Evolutionary conservation across 2,888 invertebrate species (phyloP).

Genomic region (Archips crataeganus): DNA sequence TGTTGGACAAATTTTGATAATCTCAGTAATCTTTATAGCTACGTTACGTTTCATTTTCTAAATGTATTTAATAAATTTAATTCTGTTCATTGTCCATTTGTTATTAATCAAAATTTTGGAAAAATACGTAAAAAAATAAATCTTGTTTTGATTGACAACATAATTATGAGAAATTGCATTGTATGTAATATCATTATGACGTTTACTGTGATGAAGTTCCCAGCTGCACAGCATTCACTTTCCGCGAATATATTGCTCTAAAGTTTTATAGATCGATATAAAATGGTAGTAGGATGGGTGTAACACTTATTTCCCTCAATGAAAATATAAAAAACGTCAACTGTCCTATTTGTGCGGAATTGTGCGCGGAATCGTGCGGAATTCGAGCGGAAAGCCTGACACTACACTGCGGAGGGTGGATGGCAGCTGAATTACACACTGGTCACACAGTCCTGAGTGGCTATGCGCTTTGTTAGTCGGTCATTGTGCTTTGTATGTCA

Average conservation of each 20-base stretch:
- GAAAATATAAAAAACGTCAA: constrained; percentile 27
- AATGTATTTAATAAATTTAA: too few relatives aligned
- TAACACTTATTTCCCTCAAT: not conserved
- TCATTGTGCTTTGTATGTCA: not conserved
- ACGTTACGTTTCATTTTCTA: too few relatives aligned
- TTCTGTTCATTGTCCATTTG: too few relatives aligned
- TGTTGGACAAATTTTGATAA: too few relatives aligned
- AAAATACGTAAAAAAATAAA: too few relatives aligned
- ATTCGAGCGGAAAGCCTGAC: constrained; percentile 47
- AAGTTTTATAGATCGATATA: not conserved
- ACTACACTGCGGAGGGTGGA: constrained; percentile 42
- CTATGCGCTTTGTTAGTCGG: constrained; percentile 8
- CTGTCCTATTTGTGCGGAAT: constrained; percentile 39
- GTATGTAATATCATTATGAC: too few relatives aligned
- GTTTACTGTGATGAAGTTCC: too few relatives aligned
- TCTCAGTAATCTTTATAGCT: too few relatives aligned
- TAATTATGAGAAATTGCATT: too few relatives aligned
- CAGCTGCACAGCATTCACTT: not conserved
- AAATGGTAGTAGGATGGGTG: not conserved
- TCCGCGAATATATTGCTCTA: too few relatives aligned
- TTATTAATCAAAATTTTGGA: too few relatives aligned
- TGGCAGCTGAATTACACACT: constrained; percentile 44
- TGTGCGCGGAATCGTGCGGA: constrained; percentile 35
- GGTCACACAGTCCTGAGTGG: constrained; percentile 30
- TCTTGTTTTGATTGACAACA: too few relatives aligned